Evolutionary conservation across 2,113 vertebrate species (phyloP).

Genomic region (Ptilorrhoa leucosticta): DNA sequence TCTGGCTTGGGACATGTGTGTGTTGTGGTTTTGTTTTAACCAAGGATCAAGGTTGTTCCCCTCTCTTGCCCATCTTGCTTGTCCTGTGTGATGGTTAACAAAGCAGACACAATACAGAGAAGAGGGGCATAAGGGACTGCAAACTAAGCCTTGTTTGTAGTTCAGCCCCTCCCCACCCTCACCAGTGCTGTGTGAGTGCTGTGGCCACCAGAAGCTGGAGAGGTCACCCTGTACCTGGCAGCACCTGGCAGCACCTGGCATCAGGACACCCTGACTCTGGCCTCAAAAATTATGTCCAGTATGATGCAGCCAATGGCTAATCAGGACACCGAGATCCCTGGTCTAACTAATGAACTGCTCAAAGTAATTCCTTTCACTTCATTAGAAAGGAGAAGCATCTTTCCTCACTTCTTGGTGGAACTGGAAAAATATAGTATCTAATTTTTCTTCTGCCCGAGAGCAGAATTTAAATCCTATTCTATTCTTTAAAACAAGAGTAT

Average conservation of each 20-base stretch:
- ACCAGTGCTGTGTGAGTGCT: background rate
- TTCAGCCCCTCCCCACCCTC: background rate
- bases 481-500: background rate
- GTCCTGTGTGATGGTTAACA: no score
- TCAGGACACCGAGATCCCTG: background rate
- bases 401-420: background rate
- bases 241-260: background rate
- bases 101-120: background rate
- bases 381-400: background rate
- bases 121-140: background rate
- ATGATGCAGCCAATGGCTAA: background rate
- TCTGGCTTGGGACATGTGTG: background rate
- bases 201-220: background rate
- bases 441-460: background rate
- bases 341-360: background rate
- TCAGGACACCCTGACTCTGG: background rate
- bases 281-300: background rate
- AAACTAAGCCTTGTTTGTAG: background rate
- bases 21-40: background rate
- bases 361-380: background rate
- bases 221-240: background rate
- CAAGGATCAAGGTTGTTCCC: background rate
- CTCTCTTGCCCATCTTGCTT: background rate
- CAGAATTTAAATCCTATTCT: background rate
- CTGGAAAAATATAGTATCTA: background rate